Conservation (phyloP, 1,140 invertebrate genomes). For the Saxidomus purpurata region DNA sequence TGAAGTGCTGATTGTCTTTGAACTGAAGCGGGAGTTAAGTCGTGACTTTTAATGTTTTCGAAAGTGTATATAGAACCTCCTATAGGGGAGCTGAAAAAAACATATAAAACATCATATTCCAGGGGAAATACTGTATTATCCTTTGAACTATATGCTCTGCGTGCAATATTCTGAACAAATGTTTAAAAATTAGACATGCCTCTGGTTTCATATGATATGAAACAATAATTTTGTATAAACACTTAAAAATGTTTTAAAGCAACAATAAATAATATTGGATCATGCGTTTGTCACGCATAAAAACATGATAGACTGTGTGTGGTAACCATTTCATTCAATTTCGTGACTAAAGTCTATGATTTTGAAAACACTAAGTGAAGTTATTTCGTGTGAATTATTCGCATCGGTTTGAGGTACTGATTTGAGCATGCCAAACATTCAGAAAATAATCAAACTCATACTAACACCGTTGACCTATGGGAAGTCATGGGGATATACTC, state of each 20-base stretch:
- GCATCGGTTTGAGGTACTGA: not conserved
- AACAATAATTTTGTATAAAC: slow-evolving; percentile 3
- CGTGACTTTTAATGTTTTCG: too few species aligned
- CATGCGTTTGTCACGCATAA: not conserved
- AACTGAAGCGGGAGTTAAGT: too few species aligned
- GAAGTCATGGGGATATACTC: not conserved
- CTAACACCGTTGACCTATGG: not conserved
- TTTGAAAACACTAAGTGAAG: not conserved
- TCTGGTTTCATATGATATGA: not conserved
- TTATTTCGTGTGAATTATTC: not conserved
- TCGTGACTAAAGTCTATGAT: slow-evolving; percentile 20
- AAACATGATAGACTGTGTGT: slow-evolving; percentile 2
- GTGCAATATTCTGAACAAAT: not conserved
- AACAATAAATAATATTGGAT: not conserved
- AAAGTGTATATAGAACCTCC: too few species aligned
- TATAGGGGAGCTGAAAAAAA: too few species aligned
- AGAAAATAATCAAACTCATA: not conserved
- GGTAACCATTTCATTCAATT: not conserved
- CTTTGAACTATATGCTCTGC: too few species aligned
- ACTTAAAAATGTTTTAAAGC: not conserved
- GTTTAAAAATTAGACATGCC: not conserved
- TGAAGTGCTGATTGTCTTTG: too few species aligned
- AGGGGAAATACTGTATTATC: too few species aligned
- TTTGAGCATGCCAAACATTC: not conserved
- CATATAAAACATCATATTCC: too few species aligned